Evolutionary conservation across 2,888 invertebrate genomes (phyloP).

Genomic region (Penaeus monodon): DNA sequence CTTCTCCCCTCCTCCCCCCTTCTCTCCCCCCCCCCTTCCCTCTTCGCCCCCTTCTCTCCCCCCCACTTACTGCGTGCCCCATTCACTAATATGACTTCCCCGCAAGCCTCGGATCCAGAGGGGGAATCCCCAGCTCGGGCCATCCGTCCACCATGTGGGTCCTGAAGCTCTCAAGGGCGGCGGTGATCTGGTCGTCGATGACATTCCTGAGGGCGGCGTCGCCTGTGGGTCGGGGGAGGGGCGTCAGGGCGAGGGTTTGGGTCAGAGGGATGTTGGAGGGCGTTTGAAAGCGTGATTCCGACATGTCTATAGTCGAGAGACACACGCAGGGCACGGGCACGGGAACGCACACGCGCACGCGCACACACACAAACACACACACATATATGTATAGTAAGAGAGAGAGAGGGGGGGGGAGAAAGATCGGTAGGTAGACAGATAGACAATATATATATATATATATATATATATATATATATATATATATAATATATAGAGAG

Average conservation of each 20-base stretch:
- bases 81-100: conserved; percentile 54
- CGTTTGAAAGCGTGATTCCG: background rate
- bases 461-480: too few species aligned
- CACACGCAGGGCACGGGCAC: too few species aligned
- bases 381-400: background rate
- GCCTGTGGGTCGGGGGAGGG: background rate
- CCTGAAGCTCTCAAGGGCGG: conserved; percentile 65
- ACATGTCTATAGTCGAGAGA: too few species aligned
- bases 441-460: too few species aligned
- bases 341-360: background rate
- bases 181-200: conserved; percentile 45
- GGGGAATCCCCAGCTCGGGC: conserved; percentile 65
- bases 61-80: conserved; percentile 37
- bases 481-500: too few species aligned
- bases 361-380: background rate
- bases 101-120: conserved; percentile 65
- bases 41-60: too few species aligned
- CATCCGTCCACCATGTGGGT: conserved; percentile 64
- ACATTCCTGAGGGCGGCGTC: background rate
- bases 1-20: background rate
- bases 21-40: background rate
- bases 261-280: background rate
- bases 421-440: background rate
- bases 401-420: too few species aligned
- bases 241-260: background rate